phyloP scores from a whole-genome alignment of 2,888 invertebrate genomes.

The Acronicta leporina region DNA sequence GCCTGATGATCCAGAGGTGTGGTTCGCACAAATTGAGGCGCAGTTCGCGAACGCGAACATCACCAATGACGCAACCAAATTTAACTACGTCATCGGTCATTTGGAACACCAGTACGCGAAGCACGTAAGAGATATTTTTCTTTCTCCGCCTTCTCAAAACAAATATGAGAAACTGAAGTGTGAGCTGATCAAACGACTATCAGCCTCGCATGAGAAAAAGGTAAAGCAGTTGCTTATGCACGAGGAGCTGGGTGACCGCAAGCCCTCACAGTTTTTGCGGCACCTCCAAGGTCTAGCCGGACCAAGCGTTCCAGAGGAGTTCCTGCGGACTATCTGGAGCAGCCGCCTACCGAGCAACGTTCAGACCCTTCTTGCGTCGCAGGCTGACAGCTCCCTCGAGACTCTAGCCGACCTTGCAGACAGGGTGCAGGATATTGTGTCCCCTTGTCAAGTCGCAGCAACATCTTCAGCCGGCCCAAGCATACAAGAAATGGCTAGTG shows the following conservation, averaged over 20 bases:
- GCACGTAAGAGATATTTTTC: no score
- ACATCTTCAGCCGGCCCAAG: neutral
- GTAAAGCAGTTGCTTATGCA: no score
- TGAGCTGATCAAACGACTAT: no score
- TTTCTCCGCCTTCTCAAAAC: no score
- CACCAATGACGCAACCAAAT: neutral
- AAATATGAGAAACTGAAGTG: no score
- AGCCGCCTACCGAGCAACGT: neutral
- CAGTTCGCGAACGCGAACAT: neutral
- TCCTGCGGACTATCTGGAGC: neutral
- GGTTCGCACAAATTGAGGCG: neutral
- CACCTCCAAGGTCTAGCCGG: no score
- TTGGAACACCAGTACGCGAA: neutral
- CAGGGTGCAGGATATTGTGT: neutral
- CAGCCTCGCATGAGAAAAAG: no score
- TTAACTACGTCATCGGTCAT: neutral
- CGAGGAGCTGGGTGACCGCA: no score
- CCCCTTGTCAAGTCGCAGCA: neutral
- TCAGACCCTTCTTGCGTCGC: neutral
- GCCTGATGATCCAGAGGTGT: neutral
- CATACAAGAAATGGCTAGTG: neutral
- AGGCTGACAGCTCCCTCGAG: neutral
- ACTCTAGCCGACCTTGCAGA: neutral
- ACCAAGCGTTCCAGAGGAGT: no score
- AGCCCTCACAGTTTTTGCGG: no score